Percentiles rank a stretch among this genome's conserved stretches.
These are phyloP conservation scores for Maccullochella peelii DNA, from an alignment of 2,113 vertebrate species.

Conservation along the genomic window DNA sequence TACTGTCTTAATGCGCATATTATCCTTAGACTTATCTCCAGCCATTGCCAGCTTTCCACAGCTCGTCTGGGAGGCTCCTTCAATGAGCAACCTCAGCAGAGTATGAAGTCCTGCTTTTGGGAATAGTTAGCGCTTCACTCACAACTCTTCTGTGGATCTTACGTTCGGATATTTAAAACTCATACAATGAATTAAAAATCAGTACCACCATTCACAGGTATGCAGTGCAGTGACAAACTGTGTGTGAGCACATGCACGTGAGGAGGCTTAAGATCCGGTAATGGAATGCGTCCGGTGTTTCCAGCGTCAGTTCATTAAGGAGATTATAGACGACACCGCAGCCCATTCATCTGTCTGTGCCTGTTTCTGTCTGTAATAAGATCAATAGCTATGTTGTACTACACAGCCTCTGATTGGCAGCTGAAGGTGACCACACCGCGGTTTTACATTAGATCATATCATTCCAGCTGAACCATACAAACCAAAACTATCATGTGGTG, in stretches of 20 bases:
- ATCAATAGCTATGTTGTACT: not conserved
- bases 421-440: too few relatives aligned
- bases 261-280: not conserved
- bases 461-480: not conserved
- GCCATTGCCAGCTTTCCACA: not conserved
- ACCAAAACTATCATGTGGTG: not conserved
- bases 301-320: slow-evolving; percentile 8
- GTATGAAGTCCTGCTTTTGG: not conserved
- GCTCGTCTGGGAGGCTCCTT: not conserved
- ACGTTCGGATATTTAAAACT: not conserved
- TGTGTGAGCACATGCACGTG: not conserved
- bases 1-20: not conserved
- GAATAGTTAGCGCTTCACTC: not conserved
- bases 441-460: not conserved
- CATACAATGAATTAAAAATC: not conserved
- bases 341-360: not conserved
- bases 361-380: not conserved
- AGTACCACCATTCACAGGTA: too few relatives aligned
- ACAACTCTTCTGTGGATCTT: too few relatives aligned
- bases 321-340: slow-evolving; percentile 23
- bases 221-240: not conserved
- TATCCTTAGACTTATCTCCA: not conserved
- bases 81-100: not conserved
- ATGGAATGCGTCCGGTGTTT: slow-evolving; percentile 21
- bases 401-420: not conserved